Base-by-base conservation (phyloP, 2,888 invertebrate species). In the Corbicula japonica region DNA sequence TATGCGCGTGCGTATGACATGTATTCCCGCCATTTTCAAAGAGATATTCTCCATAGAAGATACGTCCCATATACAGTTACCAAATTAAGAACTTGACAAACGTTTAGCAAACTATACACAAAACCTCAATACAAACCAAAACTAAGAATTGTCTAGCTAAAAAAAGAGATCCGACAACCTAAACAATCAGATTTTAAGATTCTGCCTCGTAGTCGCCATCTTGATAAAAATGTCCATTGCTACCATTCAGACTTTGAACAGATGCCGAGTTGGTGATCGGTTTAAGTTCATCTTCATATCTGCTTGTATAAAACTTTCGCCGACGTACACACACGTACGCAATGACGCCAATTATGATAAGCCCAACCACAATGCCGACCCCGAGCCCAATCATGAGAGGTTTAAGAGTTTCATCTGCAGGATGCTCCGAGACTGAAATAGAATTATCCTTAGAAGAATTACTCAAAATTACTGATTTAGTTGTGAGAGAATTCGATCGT, bases 311-410 rank as follows among this genome's bases (percentile, higher is more conserved):
- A 44, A 76, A 76, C 61, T 84, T 83, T 48, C 83, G 68, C 21
- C 81, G 63, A 15, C 79, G 70, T 21, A 84, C 71, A 52, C 84
- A 87, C 15, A 83, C 71, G 60, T 72, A 85, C 12, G 76, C 76
- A 26, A 81, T 78, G 1, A 83, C 78, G 1, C 84, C 71, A 35
- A 87, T 83, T 5, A 87, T 79, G 1, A 85, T 79, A 1, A 87
- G 65, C 44, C 87, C 87, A 3, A 78, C 74, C 15, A 85, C 72
- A 38, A 87, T 76, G 0, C 87, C 87, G 5, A 85, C 87, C 1
- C 85, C 84, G 0, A 87, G 73, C 10, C 87, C 85, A 60, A 87
- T 87, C 84, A 87, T 78, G 15, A 87, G 52, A 8, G 87, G 85
- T 52, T 83, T 83, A 34, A 85, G 34, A 4, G 85, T 84, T 18